phyloP scores from a whole-genome alignment of 2,888 invertebrate genomes.

The Leptinotarsa juncta region DNA sequence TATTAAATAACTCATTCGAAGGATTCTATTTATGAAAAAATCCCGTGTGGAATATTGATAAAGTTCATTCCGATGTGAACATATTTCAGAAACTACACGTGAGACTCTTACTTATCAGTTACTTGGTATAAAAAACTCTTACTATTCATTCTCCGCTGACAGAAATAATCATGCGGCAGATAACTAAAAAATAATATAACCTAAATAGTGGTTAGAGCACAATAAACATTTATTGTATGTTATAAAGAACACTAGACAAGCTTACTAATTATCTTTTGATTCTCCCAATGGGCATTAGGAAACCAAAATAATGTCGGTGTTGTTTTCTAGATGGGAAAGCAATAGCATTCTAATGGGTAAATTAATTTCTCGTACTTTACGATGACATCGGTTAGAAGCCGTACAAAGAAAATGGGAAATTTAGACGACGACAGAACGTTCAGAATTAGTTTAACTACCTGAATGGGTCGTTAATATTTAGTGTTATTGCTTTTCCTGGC shows the following conservation, averaged over 20 bases:
- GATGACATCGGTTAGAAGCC: constrained; percentile 44
- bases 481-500: constrained; percentile 43
- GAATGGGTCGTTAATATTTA: constrained; percentile 49
- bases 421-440: constrained; percentile 34
- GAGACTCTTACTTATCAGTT: background rate
- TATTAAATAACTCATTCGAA: too few relatives aligned
- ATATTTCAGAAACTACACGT: background rate
- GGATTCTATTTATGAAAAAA: too few relatives aligned
- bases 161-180: background rate
- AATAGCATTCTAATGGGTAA: constrained; percentile 29
- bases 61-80: too few relatives aligned
- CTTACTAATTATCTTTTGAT: constrained; percentile 32
- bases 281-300: constrained; percentile 31
- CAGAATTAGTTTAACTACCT: constrained; percentile 50
- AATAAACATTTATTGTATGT: constrained; percentile 34
- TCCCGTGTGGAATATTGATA: too few relatives aligned
- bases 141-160: background rate
- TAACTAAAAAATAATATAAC: background rate
- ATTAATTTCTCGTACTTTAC: constrained; percentile 40
- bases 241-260: constrained; percentile 30
- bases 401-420: constrained; percentile 37
- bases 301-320: constrained; percentile 40
- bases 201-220: constrained; percentile 9
- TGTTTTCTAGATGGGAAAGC: constrained; percentile 27
- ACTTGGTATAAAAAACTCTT: background rate